Evolutionary conservation across 1,140 invertebrate species (phyloP).

Genomic region (Leptinotarsa defecta): DNA sequence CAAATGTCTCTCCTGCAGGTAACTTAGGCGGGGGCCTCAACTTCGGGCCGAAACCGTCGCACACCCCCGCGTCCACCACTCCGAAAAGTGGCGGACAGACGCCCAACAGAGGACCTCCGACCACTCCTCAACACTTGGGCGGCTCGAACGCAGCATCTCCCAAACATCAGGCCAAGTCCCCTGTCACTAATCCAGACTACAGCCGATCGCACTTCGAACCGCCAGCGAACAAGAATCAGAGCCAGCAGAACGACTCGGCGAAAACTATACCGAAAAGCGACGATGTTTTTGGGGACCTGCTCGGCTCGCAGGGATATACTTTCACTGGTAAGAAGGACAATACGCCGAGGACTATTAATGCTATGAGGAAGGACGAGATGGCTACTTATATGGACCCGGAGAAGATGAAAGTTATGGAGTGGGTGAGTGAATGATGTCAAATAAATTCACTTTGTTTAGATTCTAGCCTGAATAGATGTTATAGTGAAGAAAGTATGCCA

Average conservation of each 20-base stretch:
- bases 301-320: conserved; percentile 86
- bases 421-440: conserved; percentile 59
- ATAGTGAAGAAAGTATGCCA: too few relatives aligned
- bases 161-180: conserved; percentile 55
- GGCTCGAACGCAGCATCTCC: conserved; percentile 58
- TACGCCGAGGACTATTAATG: conserved; percentile 87
- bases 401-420: conserved; percentile 80
- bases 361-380: conserved; percentile 88
- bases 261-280: conserved; percentile 56
- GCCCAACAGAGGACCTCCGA: conserved; percentile 48
- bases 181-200: conserved; percentile 40
- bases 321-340: conserved; percentile 76
- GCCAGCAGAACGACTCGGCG: conserved; percentile 52
- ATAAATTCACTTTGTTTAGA: too few relatives aligned
- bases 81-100: conserved; percentile 35
- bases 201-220: conserved; percentile 68
- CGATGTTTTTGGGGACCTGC: conserved; percentile 88
- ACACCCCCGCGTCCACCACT: conserved; percentile 20
- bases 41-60: conserved; percentile 12
- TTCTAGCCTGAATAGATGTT: too few relatives aligned
- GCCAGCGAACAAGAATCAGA: conserved; percentile 54
- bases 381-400: conserved; percentile 90
- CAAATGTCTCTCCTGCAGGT: conserved; percentile 20
- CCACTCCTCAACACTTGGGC: conserved; percentile 53
- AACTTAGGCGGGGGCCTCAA: conserved; percentile 37